These are phyloP conservation scores for Ginglymostoma cirratum DNA, from an alignment of 2,113 vertebrate species.

Conservation along the genomic window DNA sequence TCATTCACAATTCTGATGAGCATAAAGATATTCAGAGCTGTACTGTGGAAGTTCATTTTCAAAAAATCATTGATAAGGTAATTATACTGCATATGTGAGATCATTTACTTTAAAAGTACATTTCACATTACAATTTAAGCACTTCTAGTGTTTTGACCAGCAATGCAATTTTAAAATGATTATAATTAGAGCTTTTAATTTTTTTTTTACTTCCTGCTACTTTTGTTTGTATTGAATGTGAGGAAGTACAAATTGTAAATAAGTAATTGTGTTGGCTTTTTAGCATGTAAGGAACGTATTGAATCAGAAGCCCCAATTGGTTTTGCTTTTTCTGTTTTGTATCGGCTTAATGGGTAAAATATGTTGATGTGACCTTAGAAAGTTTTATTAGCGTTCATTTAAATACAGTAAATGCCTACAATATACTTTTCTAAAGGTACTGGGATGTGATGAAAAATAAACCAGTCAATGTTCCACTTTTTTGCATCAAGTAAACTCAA, in stretches of 20 bases:
- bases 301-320: neutral
- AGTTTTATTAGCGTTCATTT: neutral
- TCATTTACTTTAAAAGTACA: neutral
- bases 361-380: neutral
- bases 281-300: neutral
- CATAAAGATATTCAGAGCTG: slow-evolving; percentile 84
- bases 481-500: neutral
- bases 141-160: neutral
- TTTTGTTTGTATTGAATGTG: neutral
- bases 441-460: neutral
- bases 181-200: neutral
- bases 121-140: neutral
- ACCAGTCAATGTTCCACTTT: neutral
- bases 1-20: slow-evolving; percentile 90
- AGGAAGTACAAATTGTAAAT: slow-evolving; percentile 8
- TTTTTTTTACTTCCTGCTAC: neutral
- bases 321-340: slow-evolving; percentile 11
- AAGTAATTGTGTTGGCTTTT: slow-evolving; percentile 19
- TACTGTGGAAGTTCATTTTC: slow-evolving; percentile 93
- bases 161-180: slow-evolving; percentile 5
- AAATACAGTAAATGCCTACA: neutral
- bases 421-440: neutral
- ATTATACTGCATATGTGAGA: neutral
- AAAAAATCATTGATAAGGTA: slow-evolving; percentile 98
- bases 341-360: neutral